Evolutionary conservation across 2,797 vertebrate species (phyloP).

Genomic region (Botia almorhae): DNA sequence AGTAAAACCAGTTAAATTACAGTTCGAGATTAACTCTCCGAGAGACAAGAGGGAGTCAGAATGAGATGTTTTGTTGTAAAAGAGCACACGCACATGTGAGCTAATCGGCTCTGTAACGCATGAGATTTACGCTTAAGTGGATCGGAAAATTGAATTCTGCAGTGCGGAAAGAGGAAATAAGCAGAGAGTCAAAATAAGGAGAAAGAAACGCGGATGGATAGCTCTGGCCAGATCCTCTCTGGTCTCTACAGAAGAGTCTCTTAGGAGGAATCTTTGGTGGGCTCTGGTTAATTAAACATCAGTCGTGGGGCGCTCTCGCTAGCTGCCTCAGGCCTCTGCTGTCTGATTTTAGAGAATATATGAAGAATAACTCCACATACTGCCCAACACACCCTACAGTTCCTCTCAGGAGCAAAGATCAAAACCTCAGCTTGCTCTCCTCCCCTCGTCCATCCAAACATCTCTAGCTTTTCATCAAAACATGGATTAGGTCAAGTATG

Average conservation of each 20-base stretch:
- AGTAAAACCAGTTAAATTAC: conserved; percentile 12
- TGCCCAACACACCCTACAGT: not conserved
- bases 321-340: conserved; percentile 68
- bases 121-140: conserved; percentile 50
- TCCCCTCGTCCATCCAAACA: not conserved
- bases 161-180: conserved; percentile 39
- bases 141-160: conserved; percentile 59
- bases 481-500: conserved; percentile 17
- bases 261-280: conserved; percentile 60
- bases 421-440: conserved; percentile 17
- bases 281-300: conserved; percentile 79
- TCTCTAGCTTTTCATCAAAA: conserved; percentile 45
- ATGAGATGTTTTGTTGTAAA: conserved; percentile 2
- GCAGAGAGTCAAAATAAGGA: conserved; percentile 37
- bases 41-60: not conserved
- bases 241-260: conserved; percentile 39
- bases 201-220: conserved; percentile 17
- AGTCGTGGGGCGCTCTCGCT: conserved; percentile 71
- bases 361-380: conserved; percentile 31
- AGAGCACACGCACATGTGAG: conserved; percentile 34
- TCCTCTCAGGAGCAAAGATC: conserved; percentile 21
- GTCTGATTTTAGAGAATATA: conserved; percentile 29
- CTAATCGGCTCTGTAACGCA: conserved; percentile 55
- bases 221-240: conserved; percentile 21
- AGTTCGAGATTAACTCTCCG: not conserved